Base-by-base conservation (phyloP, 2,888 invertebrate genomes). In the Cremastobaeus sp. region DNA sequence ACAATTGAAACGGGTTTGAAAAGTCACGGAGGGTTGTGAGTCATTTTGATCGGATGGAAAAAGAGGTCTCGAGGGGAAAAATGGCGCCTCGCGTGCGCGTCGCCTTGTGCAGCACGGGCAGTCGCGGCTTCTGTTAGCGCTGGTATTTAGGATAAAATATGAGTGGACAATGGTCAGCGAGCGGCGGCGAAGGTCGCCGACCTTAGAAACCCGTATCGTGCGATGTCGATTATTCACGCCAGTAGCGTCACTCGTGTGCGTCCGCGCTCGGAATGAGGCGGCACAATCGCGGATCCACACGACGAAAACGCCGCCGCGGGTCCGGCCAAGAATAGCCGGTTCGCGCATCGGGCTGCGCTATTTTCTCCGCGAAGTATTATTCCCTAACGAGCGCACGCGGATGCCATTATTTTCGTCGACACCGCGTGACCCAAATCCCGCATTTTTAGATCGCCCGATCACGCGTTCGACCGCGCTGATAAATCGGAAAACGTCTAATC, bases 131-230 rank as follows among this genome's bases (percentile, higher is more conserved):
- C 43, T 52, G 68, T 45, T 50, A 18, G 52, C 43, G 60, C 11
- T 60, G 69, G 60, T 60, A 69, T 69, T 69, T 69, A 69, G 69
- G 69, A 69, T 69, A 60, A 60, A 69, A 54, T 69, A 60, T 69
- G 54, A 47, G 60, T 60, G 69, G 69, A 70, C 66, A 60, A 72
- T 72, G 65, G 59, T 60, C 25, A 8, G n/a, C 64, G 65, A 37
- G 47, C 54, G 54, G 37, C 66, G 30, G 32, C 62, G 68, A 69
- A 74, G 74, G 74, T 74, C 64, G 54, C 21, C 64, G 74, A 74
- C 74, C 74, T 74, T 64, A 69, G 69, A 64, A 74, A 59, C 59
- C 69, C 74, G 69, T 64, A 73, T 68, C 62, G 62, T 62, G 66
- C 66, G 60, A 47, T 62, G 62, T 28, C 50, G 64, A 70, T 70